Percentiles rank a stretch among this genome's conserved stretches.
Evolutionary conservation across 2,888 invertebrate species (phyloP).

Genomic region (Lasioglossum pauxillum): DNA sequence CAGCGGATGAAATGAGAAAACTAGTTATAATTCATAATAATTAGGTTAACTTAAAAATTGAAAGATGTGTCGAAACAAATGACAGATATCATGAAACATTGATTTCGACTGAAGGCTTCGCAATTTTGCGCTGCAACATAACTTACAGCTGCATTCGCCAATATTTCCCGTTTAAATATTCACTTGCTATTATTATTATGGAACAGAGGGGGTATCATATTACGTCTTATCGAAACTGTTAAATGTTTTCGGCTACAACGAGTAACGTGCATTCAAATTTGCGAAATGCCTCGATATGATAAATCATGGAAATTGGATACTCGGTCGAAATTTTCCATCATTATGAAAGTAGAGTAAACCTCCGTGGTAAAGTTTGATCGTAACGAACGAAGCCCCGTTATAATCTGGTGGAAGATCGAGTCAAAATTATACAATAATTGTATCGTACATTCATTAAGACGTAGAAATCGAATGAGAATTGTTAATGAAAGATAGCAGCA

Average conservation of each 20-base stretch:
- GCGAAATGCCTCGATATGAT: neutral
- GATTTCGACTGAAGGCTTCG: too few relatives aligned
- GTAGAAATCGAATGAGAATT: neutral
- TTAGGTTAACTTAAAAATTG: too few relatives aligned
- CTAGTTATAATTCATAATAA: too few relatives aligned
- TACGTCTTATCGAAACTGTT: neutral
- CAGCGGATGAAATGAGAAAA: too few relatives aligned
- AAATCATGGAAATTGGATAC: neutral
- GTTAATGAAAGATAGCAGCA: neutral
- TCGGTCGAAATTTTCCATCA: conserved; percentile 19
- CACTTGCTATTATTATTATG: too few relatives aligned
- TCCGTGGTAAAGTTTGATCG: conserved; percentile 2
- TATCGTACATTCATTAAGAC: neutral
- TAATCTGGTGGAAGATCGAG: conserved; percentile 2
- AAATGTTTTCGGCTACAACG: neutral
- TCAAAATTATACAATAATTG: neutral
- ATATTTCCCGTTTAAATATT: too few relatives aligned
- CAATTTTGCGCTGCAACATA: too few relatives aligned
- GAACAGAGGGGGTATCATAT: too few relatives aligned
- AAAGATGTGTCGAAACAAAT: too few relatives aligned
- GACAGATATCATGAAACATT: too few relatives aligned
- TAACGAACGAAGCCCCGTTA: conserved; percentile 21
- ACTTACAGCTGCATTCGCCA: too few relatives aligned
- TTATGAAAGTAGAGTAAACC: conserved; percentile 26
- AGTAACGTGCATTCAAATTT: neutral